Evolutionary conservation across 2,888 invertebrate genomes (phyloP), one percentile per base, ranked within the genome.

Genomic region (Bruchidius siliquastri): DNA sequence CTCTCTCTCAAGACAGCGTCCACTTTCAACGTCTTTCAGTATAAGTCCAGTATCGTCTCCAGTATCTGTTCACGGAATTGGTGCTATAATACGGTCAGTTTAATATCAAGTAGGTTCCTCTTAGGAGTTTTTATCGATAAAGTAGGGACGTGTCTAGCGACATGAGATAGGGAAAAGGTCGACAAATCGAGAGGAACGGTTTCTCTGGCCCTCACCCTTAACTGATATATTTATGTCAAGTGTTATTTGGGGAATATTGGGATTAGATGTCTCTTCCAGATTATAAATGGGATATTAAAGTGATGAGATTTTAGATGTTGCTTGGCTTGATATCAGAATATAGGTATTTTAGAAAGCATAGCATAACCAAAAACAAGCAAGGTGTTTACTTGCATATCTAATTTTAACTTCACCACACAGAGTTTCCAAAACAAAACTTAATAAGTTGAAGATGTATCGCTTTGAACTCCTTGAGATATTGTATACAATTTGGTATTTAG

Each of bases 71-170:
- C 71, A 22, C 20, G 13, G 76, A 77, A 79, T 80, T 78, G 78
- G 76, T 74, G 75, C 77, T 76, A 80, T 79, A 80, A 81, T 80
- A 82, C 82, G 82, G 82, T 82, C 82, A 82, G 82, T 82, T 82
- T 82, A 81, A 82, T 82, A 82, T 81, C 80, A 77, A 82, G 81
- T 79, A 79, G 81, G 74, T 78, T 80, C 79, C 80, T 78, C 74
- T 77, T 73, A 76, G 75, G 75, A 78, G 71, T 78, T 78, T 80
- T 80, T 80, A 81, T 80, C 75, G 81, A 78, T 76, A 77, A 74
- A 73, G 77, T 75, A 76, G 73, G 75, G 74, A 68, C 67, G 67
- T 71, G 22, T 49, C 13, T 49, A 13, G 18, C 32, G 70, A 49
- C 70, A 49, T 49, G 49, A 49, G 49, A 49, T 49, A 49, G 49